phyloP scores from a whole-genome alignment of 1,140 invertebrate genomes.

The Phocides pigmalion region DNA sequence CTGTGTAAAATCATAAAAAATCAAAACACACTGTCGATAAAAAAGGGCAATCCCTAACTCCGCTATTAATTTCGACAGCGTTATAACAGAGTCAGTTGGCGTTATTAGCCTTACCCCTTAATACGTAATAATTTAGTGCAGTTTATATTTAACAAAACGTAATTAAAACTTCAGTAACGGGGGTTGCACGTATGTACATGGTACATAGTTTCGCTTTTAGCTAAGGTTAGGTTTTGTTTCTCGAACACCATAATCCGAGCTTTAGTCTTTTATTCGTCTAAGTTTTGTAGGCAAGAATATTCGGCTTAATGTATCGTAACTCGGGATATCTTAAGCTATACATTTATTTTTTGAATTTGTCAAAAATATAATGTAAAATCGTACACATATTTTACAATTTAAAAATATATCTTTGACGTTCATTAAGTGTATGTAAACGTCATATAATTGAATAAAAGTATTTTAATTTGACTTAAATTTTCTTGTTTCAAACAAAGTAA shows the following conservation, averaged over 20 bases:
- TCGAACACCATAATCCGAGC: not conserved
- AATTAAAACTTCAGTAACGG: conserved; percentile 73
- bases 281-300: too few species aligned
- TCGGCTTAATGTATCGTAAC: too few species aligned
- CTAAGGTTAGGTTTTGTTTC: not conserved
- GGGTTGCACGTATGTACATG: conserved; percentile 23
- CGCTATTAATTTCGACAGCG: conserved; percentile 76
- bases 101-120: conserved; percentile 79
- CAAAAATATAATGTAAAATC: too few species aligned
- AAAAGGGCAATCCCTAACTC: conserved; percentile 47
- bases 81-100: conserved; percentile 74
- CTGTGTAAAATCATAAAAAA: too few species aligned
- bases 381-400: too few species aligned
- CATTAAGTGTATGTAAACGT: too few species aligned
- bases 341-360: too few species aligned
- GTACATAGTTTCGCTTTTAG: conserved; percentile 25
- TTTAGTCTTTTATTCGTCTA: not conserved
- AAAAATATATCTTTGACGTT: too few species aligned
- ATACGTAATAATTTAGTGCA: conserved; percentile 80
- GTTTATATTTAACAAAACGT: conserved; percentile 78
- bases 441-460: too few species aligned
- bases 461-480: too few species aligned
- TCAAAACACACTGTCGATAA: conserved; percentile 19
- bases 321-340: too few species aligned
- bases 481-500: too few species aligned